Evolutionary conservation across 2,888 invertebrate genomes (phyloP), one percentile per base, ranked within the genome.

Genomic region (Chrysolina haemoptera): DNA sequence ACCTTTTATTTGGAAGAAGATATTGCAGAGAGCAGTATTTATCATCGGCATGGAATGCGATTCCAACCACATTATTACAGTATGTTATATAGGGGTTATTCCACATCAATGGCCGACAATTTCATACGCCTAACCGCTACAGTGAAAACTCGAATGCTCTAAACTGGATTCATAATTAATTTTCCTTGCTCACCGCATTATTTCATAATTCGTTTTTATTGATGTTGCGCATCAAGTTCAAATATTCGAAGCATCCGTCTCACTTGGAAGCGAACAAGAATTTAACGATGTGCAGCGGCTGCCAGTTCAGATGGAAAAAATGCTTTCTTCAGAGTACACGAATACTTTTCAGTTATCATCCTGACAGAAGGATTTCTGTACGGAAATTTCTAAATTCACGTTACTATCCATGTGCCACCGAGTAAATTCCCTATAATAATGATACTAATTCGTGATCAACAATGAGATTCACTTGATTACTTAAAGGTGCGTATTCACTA

Each of bases 1-100:
- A 84, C 85, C 87, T 87, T 88, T 88, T 88, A 88, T 87, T 88
- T 87, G 83, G 84, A 84, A 85, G 86, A 86, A 86, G 86, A 85
- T 87, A 87, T 87, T 87, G 85, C 85, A 82, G 81, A 79, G 79
- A 81, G 82, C 82, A 84, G 84, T 87, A 88, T 88, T 88, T 88
- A 88, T 88, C 88, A 88, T 87, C 85, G 84, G 79, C 75, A 78
- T 82, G 85, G 86, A 87, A 86, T 86, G 86, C 83, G 84, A 82
- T 83, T 85, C 84, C 76, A 78, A 81, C 78, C 81, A 82, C 81
- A 83, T 83, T 84, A 84, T 84, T 84, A 82, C 83, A 78, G 71
- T 75, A 68, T 27, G 67, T 71, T 76, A 77, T 75, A 78, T 74
- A 68, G 76, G 69, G 71, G 79, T 82, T 82, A 82, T 82, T 82